A percentile compares a stretch with the other conserved stretches of the same genome.
Conservation (phyloP, 2,888 invertebrate species). For the Ypsolopha sequella region DNA sequence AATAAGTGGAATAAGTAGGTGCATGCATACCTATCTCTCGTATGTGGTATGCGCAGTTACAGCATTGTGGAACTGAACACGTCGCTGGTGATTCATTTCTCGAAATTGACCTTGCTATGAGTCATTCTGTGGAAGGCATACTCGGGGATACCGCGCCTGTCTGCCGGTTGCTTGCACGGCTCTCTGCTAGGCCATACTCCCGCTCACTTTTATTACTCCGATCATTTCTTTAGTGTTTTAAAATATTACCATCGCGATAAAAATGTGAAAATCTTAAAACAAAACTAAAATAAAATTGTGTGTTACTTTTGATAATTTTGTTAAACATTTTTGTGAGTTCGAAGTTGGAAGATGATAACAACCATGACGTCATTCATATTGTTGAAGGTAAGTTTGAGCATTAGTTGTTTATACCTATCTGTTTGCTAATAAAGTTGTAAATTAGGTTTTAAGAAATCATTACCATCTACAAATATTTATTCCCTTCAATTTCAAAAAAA, state of each 20-base stretch:
- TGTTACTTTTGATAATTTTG: conserved; percentile 34
- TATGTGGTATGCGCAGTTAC: conserved; percentile 25
- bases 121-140: conserved; percentile 71
- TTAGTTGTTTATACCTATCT: no score
- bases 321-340: conserved; percentile 47
- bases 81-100: conserved; percentile 68
- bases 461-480: no score
- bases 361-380: conserved; percentile 71
- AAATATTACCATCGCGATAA: background rate
- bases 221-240: background rate
- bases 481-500: no score
- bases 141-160: conserved; percentile 71
- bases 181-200: background rate
- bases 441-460: no score
- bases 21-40: background rate
- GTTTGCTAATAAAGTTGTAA: no score
- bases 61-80: conserved; percentile 60
- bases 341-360: conserved; percentile 67
- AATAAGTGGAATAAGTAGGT: background rate
- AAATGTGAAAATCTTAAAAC: background rate
- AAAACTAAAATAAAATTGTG: conserved; percentile 16
- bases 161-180: conserved; percentile 57
- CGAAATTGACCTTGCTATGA: conserved; percentile 73
- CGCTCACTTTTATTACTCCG: background rate
- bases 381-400: conserved; percentile 48